A percentile compares a stretch with the other conserved stretches of the same genome.
These are phyloP conservation scores for Saccostrea glomerata DNA, from an alignment of 1,140 invertebrate species.

Conservation along the genomic window DNA sequence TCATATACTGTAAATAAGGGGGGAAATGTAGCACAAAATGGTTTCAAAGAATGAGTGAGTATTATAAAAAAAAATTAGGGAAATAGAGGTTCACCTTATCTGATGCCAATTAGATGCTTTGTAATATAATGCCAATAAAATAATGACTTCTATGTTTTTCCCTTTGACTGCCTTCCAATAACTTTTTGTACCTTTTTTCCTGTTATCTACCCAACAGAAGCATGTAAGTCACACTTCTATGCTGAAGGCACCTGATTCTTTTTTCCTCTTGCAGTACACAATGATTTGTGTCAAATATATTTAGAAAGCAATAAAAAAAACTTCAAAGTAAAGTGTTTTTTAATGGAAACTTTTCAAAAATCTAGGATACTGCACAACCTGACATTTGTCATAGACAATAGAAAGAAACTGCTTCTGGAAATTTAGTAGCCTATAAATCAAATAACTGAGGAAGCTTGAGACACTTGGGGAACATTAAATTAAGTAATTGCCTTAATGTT, in stretches of 20 bases:
- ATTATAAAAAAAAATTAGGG: neutral
- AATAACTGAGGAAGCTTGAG: neutral
- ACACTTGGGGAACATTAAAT: conserved; percentile 3
- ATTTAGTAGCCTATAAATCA: neutral
- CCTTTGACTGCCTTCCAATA: neutral
- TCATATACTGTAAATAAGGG: too few species aligned
- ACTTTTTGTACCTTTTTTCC: neutral
- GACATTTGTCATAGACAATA: neutral
- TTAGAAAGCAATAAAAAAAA: neutral
- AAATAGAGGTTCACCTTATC: neutral
- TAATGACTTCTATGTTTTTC: neutral
- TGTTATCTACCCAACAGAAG: neutral
- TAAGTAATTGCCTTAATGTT: conserved; percentile 26
- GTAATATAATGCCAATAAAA: neutral
- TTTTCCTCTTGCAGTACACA: neutral
- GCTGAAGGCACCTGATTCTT: neutral
- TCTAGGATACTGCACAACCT: neutral
- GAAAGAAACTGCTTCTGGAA: neutral
- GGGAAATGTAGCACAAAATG: neutral
- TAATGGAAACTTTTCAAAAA: neutral
- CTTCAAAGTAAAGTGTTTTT: neutral
- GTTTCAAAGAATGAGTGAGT: neutral
- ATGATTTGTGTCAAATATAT: neutral
- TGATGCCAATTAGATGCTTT: neutral
- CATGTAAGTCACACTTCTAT: neutral